Percentiles rank a stretch among this genome's conserved stretches.
These are phyloP conservation scores for Heliconius nattereri DNA, from an alignment of 1,140 invertebrate genomes.

Conservation along the genomic window DNA sequence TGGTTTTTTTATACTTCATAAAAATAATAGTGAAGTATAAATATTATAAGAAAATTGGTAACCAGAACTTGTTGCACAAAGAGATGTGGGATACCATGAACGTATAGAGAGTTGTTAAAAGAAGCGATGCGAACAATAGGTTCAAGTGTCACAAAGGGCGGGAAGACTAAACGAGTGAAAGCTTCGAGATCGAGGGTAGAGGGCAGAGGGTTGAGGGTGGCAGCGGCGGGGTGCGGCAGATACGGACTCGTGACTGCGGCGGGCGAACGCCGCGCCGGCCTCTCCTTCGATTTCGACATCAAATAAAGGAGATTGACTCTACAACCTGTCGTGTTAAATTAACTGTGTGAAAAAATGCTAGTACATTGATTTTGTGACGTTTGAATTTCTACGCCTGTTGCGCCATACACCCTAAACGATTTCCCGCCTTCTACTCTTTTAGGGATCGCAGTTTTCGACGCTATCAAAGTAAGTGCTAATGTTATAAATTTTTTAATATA, in stretches of 20 bases:
- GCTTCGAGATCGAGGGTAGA: conserved; percentile 53
- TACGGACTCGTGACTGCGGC: conserved; percentile 61
- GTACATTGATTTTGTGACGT: conserved; percentile 49
- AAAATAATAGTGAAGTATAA: not conserved
- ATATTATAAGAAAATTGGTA: not conserved
- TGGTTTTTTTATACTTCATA: not conserved
- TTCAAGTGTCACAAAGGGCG: conserved; percentile 77
- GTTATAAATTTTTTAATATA: not conserved
- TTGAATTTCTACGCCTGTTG: conserved; percentile 50
- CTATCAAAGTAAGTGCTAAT: conserved; percentile 54
- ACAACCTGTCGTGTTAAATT: conserved; percentile 41
- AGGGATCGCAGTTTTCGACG: conserved; percentile 31
- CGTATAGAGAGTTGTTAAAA: conserved; percentile 35
- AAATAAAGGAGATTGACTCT: conserved; percentile 40
- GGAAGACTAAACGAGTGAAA: conserved; percentile 75
- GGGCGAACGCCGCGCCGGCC: conserved; percentile 60
- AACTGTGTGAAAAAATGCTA: conserved; percentile 56
- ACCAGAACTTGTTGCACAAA: conserved; percentile 15
- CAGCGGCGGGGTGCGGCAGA: conserved; percentile 56
- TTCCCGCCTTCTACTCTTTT: conserved; percentile 35
- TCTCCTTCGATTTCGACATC: conserved; percentile 37
- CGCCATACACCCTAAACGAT: conserved; percentile 26
- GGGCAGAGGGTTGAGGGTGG: conserved; percentile 47
- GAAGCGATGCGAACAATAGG: conserved; percentile 71
- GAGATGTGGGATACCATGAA: conserved; percentile 20